Evolutionary conservation across 1,140 invertebrate genomes (phyloP).

Genomic region (Lysiphlebus fabarum): DNA sequence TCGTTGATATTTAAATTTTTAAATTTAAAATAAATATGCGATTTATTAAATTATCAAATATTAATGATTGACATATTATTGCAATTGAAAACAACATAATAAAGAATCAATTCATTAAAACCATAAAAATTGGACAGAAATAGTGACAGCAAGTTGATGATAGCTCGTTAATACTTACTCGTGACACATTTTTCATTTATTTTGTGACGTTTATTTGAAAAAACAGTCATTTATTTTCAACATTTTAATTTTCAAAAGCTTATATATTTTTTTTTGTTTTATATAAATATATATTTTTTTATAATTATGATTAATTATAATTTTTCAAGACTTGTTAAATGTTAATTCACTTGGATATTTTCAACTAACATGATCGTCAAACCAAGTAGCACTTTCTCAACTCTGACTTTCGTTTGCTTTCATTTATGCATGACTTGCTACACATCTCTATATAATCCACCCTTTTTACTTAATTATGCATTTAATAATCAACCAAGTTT

Average conservation of each 20-base stretch:
- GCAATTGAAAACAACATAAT: conserved; percentile 13
- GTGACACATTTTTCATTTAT: too few relatives aligned
- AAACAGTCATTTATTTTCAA: too few relatives aligned
- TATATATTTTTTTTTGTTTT: too few relatives aligned
- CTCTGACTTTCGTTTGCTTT: conserved; percentile 5
- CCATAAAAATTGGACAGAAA: neutral
- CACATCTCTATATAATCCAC: neutral
- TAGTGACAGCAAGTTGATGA: conserved; percentile 10
- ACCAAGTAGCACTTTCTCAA: neutral
- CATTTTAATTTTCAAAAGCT: too few relatives aligned
- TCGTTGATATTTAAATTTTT: too few relatives aligned
- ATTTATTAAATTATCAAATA: neutral
- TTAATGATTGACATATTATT: neutral
- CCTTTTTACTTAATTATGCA: neutral
- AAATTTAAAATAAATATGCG: too few relatives aligned
- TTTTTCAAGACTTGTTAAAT: too few relatives aligned
- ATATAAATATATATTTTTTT: too few relatives aligned
- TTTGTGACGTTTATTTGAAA: too few relatives aligned
- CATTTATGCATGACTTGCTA: conserved; percentile 15
- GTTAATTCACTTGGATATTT: too few relatives aligned
- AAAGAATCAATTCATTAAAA: neutral
- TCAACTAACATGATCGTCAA: too few relatives aligned
- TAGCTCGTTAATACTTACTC: conserved; percentile 3
- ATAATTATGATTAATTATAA: too few relatives aligned
- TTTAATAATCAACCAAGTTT: conserved; percentile 1